Conservation (phyloP, 2,888 invertebrate genomes). For the Drosophila subsilvestris region DNA sequence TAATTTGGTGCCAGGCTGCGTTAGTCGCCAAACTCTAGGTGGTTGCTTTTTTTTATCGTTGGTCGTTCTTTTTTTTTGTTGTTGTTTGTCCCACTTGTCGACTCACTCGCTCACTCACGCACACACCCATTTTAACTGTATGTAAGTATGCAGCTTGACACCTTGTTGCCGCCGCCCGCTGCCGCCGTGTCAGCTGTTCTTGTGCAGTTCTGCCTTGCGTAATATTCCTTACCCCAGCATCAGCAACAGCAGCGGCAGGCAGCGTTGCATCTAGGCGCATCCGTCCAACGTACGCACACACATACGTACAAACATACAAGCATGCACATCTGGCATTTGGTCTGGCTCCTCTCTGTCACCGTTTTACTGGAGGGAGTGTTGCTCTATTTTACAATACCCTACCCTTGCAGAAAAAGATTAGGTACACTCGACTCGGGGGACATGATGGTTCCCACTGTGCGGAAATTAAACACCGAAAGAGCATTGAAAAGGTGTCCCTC, state of each 20-base stretch:
- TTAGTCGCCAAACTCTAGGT: slow-evolving; percentile 52
- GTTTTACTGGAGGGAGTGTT: background rate
- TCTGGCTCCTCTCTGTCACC: slow-evolving; percentile 18
- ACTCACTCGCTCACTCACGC: slow-evolving; percentile 9
- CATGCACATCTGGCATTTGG: slow-evolving; percentile 35
- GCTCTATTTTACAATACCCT: background rate
- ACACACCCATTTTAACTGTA: background rate
- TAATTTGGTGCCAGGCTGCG: slow-evolving; percentile 57
- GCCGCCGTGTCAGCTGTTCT: slow-evolving; percentile 33
- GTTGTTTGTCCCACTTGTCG: slow-evolving; percentile 65
- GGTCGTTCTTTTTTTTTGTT: slow-evolving; percentile 15
- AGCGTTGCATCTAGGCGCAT: slow-evolving; percentile 12
- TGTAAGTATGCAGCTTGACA: slow-evolving; percentile 27
- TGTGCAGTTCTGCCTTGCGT: slow-evolving; percentile 28
- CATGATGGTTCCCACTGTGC: background rate
- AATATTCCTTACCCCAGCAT: slow-evolving; percentile 18
- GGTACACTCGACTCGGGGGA: background rate
- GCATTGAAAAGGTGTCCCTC: slow-evolving; percentile 2
- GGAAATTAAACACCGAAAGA: background rate
- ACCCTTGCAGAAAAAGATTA: background rate
- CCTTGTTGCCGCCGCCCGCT: slow-evolving; percentile 16
- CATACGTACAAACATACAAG: slow-evolving; percentile 2
- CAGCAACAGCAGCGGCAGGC: background rate
- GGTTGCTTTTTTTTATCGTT: slow-evolving; percentile 10
- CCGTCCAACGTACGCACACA: slow-evolving; percentile 9